These are phyloP conservation scores for Archegozetes longisetosus DNA, from an alignment of 1,140 invertebrate genomes.

Conservation along the genomic window DNA sequence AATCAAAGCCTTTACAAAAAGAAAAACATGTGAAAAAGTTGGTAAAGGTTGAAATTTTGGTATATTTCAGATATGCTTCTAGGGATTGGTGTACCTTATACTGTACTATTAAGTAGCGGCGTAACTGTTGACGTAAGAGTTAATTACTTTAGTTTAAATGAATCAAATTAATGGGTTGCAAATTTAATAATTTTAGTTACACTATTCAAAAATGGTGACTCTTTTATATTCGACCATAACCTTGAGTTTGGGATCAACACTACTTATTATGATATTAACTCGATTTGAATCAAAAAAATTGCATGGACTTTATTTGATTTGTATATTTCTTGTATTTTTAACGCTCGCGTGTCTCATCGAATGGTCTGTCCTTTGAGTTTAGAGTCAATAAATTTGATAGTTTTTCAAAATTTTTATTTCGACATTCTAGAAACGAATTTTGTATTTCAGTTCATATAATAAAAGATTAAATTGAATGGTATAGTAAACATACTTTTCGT, in stretches of 20 bases:
- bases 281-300: slow-evolving; percentile 26
- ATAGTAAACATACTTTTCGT: too few relatives aligned
- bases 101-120: slow-evolving; percentile 26
- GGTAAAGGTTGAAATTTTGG: too few relatives aligned
- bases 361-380: not conserved
- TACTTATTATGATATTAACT: slow-evolving; percentile 24
- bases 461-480: too few relatives aligned
- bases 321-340: slow-evolving; percentile 19
- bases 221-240: slow-evolving; percentile 30
- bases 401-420: too few relatives aligned
- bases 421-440: too few relatives aligned
- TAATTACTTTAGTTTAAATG: not conserved
- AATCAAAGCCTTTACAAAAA: too few relatives aligned
- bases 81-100: slow-evolving; percentile 40
- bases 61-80: slow-evolving; percentile 29
- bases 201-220: slow-evolving; percentile 27
- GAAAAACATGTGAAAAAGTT: too few relatives aligned
- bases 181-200: slow-evolving; percentile 23
- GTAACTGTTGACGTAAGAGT: not conserved
- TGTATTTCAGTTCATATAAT: too few relatives aligned
- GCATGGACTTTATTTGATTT: slow-evolving; percentile 20
- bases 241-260: slow-evolving; percentile 30
- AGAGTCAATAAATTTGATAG: too few relatives aligned
- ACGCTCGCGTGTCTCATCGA: slow-evolving; percentile 18
- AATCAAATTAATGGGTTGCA: not conserved